phyloP scores from a whole-genome alignment of 2,888 invertebrate genomes.

The Dicranocentrus wangi region DNA sequence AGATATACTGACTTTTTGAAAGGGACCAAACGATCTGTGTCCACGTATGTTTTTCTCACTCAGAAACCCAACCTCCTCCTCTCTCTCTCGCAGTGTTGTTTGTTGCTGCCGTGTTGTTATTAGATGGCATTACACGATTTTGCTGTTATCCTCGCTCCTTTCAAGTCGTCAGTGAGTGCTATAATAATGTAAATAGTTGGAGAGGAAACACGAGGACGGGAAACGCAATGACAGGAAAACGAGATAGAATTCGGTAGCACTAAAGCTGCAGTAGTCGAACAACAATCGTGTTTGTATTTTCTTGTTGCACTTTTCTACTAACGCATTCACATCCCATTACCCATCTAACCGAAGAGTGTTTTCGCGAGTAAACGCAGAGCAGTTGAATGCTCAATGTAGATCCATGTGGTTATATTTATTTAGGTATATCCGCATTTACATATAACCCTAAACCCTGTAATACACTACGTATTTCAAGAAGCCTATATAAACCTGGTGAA shows the following conservation, averaged over 20 bases:
- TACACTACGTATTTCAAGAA: not conserved
- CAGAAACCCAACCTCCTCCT: not conserved
- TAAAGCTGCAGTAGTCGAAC: too few relatives aligned
- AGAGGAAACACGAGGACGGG: conserved; percentile 18
- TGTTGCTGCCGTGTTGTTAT: conserved; percentile 25
- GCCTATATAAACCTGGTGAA: not conserved
- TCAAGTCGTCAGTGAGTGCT: conserved; percentile 45
- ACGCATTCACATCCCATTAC: not conserved
- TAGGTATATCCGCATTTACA: too few relatives aligned
- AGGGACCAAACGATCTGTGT: not conserved
- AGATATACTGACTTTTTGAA: not conserved
- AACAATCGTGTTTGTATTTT: not conserved
- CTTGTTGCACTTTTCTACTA: conserved; percentile 16
- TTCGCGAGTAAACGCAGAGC: too few relatives aligned
- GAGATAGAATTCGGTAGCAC: not conserved
- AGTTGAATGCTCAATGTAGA: too few relatives aligned
- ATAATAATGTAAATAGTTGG: conserved; percentile 24
- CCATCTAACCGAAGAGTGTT: conserved; percentile 6
- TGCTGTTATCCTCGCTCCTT: conserved; percentile 49
- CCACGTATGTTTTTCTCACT: not conserved
- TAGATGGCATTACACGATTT: conserved; percentile 48
- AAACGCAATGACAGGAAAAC: conserved; percentile 3
- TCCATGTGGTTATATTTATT: too few relatives aligned
- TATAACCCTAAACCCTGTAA: too few relatives aligned
- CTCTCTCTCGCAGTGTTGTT: not conserved